These are phyloP conservation scores for Polyploca ridens DNA, from an alignment of 2,888 invertebrate species.

Conservation along the genomic window DNA sequence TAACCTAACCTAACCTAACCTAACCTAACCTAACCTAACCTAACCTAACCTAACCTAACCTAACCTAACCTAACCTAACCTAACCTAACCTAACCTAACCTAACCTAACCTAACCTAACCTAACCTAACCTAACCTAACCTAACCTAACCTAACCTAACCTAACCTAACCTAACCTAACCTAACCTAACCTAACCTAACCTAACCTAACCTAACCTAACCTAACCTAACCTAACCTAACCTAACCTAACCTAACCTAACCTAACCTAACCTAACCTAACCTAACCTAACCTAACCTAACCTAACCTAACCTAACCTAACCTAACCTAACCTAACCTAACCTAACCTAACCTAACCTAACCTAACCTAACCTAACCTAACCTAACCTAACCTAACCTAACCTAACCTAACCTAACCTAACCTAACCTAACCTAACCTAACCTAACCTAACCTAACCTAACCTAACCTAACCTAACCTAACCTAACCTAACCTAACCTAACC, in stretches of 20 bases:
- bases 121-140: conserved; percentile 1
- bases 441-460: conserved; percentile 1
- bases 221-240: conserved; percentile 1
- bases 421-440: conserved; percentile 1
- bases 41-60: conserved; percentile 1
- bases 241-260: conserved; percentile 1
- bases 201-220: conserved; percentile 1
- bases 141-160: conserved; percentile 1
- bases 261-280: conserved; percentile 1
- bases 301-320: conserved; percentile 1
- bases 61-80: conserved; percentile 1
- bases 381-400: conserved; percentile 1
- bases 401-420: conserved; percentile 1
- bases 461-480: conserved; percentile 1
- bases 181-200: conserved; percentile 1
- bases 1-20: conserved; percentile 1
- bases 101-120: conserved; percentile 1
- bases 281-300: conserved; percentile 1
- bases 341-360: conserved; percentile 1
- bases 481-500: conserved; percentile 16
- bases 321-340: conserved; percentile 1
- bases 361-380: conserved; percentile 1
- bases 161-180: conserved; percentile 1
- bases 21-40: conserved; percentile 1
- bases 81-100: conserved; percentile 1